Percentiles rank a stretch among this genome's conserved stretches.
Conservation (phyloP, 2,888 invertebrate species). For the Melangyna quadrimaculata region DNA sequence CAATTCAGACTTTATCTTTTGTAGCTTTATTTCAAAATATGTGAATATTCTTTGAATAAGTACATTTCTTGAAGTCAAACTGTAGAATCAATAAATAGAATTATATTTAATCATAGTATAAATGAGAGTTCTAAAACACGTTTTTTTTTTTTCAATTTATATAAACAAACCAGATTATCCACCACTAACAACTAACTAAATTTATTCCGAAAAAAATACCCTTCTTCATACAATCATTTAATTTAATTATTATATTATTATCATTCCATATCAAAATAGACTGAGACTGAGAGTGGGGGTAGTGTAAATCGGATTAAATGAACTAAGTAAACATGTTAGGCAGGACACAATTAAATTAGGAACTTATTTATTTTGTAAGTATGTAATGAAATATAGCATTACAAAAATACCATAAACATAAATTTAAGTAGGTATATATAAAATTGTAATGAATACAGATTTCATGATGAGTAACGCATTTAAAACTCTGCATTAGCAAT, state of each 20-base stretch:
- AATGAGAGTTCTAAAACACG: not conserved
- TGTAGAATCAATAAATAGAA: not conserved
- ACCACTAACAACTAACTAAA: not conserved
- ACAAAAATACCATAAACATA: not conserved
- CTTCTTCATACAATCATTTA: constrained; percentile 8
- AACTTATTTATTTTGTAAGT: not conserved
- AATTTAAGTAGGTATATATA: not conserved
- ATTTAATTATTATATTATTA: not conserved
- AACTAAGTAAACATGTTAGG: constrained; percentile 17
- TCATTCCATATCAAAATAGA: not conserved
- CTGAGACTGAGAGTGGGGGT: no score
- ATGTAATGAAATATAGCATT: not conserved
- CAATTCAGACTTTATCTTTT: no score
- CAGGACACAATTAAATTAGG: constrained; percentile 16
- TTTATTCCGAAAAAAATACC: constrained; percentile 10
- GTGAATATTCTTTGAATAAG: no score
- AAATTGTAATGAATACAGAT: not conserved
- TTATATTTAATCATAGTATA: not conserved
- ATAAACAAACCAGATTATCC: constrained; percentile 5
- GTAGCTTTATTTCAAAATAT: no score
- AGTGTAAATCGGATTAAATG: constrained; percentile 25
- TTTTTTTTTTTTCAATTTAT: not conserved
- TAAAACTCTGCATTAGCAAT: constrained; percentile 5
- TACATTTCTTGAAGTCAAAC: not conserved
- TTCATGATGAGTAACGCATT: constrained; percentile 31